These are phyloP conservation scores for Drosophila lacicola DNA, from an alignment of 2,888 invertebrate genomes.

Conservation along the genomic window DNA sequence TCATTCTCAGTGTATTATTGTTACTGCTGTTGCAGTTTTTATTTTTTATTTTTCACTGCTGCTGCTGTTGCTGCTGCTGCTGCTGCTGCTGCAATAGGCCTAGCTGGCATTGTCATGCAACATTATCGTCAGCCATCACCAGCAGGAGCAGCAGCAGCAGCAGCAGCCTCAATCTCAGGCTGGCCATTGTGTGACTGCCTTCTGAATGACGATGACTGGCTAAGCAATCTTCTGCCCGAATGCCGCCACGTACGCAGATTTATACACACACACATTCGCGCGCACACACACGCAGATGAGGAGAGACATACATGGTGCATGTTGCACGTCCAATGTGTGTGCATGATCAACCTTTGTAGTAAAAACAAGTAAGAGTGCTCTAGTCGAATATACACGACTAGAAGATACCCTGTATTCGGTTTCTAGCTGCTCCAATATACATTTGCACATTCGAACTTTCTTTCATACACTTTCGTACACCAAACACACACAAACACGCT, in stretches of 20 bases:
- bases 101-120: slow-evolving; percentile 56
- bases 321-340: slow-evolving; percentile 31
- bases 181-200: slow-evolving; percentile 52
- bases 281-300: background rate
- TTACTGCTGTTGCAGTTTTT: slow-evolving; percentile 18
- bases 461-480: background rate
- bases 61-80: slow-evolving; percentile 7
- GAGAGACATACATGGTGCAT: slow-evolving; percentile 29
- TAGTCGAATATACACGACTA: background rate
- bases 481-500: background rate
- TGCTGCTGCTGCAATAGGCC: slow-evolving; percentile 28
- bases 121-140: slow-evolving; percentile 56
- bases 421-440: background rate
- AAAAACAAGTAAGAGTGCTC: slow-evolving; percentile 15
- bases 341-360: slow-evolving; percentile 56
- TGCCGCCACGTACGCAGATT: slow-evolving; percentile 55
- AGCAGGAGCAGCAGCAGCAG: slow-evolving; percentile 17
- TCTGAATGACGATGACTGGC: slow-evolving; percentile 48
- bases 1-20: slow-evolving; percentile 50
- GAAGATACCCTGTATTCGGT: background rate
- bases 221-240: slow-evolving; percentile 46
- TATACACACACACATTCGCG: slow-evolving; percentile 9
- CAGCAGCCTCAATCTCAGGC: slow-evolving; percentile 34
- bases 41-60: slow-evolving; percentile 1
- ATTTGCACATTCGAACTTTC: background rate